Conservation (phyloP, 2,888 invertebrate species). For the Tetropium fuscum region DNA sequence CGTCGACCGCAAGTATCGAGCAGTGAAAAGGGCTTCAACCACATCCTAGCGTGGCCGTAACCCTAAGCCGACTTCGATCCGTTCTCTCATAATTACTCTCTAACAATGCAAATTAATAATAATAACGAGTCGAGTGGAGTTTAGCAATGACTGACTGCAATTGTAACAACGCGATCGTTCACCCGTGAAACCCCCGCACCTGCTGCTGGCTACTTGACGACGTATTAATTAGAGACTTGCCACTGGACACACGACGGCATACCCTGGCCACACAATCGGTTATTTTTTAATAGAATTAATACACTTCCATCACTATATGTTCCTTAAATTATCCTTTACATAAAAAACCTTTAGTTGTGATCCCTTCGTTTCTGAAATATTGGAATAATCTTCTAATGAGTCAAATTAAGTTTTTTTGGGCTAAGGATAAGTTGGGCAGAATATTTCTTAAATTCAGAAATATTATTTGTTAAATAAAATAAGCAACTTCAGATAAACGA, state of each 20-base stretch:
- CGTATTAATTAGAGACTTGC: constrained; percentile 54
- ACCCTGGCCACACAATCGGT: not conserved
- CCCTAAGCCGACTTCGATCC: constrained; percentile 26
- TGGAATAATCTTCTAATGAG: too few relatives aligned
- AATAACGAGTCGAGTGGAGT: constrained; percentile 45
- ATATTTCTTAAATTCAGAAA: too few relatives aligned
- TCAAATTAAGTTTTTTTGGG: too few relatives aligned
- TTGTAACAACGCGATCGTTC: constrained; percentile 54
- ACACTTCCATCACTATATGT: too few relatives aligned
- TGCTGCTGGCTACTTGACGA: constrained; percentile 46
- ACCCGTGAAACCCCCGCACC: constrained; percentile 55
- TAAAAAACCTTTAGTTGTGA: too few relatives aligned
- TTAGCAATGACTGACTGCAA: constrained; percentile 41
- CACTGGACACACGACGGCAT: constrained; percentile 47
- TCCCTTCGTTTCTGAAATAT: too few relatives aligned
- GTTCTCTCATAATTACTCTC: constrained; percentile 44
- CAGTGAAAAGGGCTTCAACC: constrained; percentile 58
- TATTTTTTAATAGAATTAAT: not conserved
- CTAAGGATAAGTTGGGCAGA: too few relatives aligned
- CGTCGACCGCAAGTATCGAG: constrained; percentile 53
- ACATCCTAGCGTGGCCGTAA: constrained; percentile 51
- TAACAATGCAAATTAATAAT: constrained; percentile 50
- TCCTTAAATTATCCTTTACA: too few relatives aligned
- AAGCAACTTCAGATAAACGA: too few relatives aligned
- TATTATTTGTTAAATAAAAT: too few relatives aligned